phyloP scores from a whole-genome alignment of 2,797 vertebrate genomes.

The Glyptemys insculpta region DNA sequence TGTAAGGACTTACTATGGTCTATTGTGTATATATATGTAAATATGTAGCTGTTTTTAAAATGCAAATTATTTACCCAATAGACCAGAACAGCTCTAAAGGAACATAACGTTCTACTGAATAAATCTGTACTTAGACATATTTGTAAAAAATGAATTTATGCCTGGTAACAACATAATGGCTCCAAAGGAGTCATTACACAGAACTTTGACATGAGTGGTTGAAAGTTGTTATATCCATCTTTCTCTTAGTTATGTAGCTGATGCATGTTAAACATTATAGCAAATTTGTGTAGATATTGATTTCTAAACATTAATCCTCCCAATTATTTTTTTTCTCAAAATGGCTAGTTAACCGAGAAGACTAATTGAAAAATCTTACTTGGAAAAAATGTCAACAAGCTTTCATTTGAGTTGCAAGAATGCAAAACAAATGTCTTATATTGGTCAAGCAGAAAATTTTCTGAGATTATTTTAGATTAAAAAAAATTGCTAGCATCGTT shows the following conservation, averaged over 20 bases:
- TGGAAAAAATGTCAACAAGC: neutral
- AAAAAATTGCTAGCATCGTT: rapidly evolving
- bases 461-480: neutral
- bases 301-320: neutral
- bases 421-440: rapidly evolving
- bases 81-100: neutral
- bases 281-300: neutral
- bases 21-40: neutral
- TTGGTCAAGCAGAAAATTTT: neutral
- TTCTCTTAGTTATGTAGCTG: neutral
- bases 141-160: neutral
- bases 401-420: neutral
- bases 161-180: neutral
- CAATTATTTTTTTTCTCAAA: neutral
- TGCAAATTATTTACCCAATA: neutral
- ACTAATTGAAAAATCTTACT: neutral
- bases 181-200: conserved; percentile 15
- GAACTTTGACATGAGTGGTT: conserved; percentile 9
- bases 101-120: neutral
- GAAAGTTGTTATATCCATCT: neutral
- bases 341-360: neutral
- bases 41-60: neutral
- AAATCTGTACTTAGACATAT: neutral
- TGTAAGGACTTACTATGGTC: neutral
- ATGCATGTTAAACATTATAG: conserved; percentile 4